phyloP scores from a whole-genome alignment of 2,888 invertebrate species.

The Drosophila hamatofila region DNA sequence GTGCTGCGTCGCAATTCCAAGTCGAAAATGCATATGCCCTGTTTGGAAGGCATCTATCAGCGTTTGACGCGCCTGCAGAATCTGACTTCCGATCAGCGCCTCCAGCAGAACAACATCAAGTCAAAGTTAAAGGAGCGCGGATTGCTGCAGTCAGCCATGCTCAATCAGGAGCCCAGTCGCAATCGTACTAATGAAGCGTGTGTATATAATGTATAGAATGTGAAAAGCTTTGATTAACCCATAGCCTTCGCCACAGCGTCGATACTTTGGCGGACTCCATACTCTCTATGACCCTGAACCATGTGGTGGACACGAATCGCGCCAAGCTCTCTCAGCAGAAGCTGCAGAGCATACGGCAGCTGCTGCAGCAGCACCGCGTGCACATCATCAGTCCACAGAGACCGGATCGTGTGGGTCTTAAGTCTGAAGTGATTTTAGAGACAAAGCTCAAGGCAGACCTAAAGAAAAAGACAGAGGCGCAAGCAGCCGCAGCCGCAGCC shows the following conservation, averaged over 20 bases:
- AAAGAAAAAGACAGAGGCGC: constrained; percentile 45
- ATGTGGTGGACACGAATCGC: constrained; percentile 76
- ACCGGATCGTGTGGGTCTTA: constrained; percentile 83
- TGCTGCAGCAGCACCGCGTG: constrained; percentile 74
- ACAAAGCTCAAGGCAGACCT: constrained; percentile 76
- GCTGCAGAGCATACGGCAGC: constrained; percentile 73
- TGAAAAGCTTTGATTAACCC: background rate
- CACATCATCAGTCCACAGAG: constrained; percentile 83
- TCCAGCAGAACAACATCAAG: constrained; percentile 85
- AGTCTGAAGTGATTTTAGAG: constrained; percentile 84
- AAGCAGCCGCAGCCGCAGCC: constrained; percentile 12
- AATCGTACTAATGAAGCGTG: constrained; percentile 60
- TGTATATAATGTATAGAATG: constrained; percentile 19
- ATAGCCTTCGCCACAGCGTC: constrained; percentile 57
- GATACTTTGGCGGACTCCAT: constrained; percentile 84
- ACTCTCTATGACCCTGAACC: constrained; percentile 82
- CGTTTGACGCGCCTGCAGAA: constrained; percentile 91
- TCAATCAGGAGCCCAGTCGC: constrained; percentile 55
- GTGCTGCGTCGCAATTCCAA: constrained; percentile 85
- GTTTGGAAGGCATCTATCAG: constrained; percentile 92
- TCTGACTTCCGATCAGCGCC: constrained; percentile 87
- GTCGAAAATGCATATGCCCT: constrained; percentile 86
- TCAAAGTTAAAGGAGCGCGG: constrained; percentile 80
- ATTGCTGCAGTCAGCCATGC: constrained; percentile 56
- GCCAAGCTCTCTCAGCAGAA: constrained; percentile 79